Percentiles rank a stretch among this genome's conserved stretches.
Conservation (phyloP, 2,113 vertebrate genomes). For the Psammodynastes pulverulentus region DNA sequence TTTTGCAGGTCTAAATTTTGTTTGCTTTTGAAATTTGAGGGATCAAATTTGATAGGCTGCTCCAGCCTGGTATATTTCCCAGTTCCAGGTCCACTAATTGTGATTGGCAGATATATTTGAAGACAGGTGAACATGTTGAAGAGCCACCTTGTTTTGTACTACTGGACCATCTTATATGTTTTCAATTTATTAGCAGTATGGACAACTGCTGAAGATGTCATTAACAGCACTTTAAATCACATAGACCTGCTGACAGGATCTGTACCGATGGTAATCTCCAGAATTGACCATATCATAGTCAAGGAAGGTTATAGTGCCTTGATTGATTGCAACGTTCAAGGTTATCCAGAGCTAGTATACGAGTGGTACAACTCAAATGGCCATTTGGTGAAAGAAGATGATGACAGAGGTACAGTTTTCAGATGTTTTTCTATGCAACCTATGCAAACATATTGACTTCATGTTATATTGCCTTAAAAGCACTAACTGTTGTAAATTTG, state of each 20-base stretch:
- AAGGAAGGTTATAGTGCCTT: slow-evolving; percentile 89
- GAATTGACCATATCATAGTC: slow-evolving; percentile 85
- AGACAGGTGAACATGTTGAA: slow-evolving; percentile 63
- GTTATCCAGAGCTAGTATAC: slow-evolving; percentile 81
- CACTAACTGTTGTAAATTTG: neutral
- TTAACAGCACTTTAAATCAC: slow-evolving; percentile 69
- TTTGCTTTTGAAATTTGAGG: slow-evolving; percentile 43
- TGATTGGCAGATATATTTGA: slow-evolving; percentile 26
- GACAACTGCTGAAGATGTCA: slow-evolving; percentile 61
- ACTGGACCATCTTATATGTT: slow-evolving; percentile 67
- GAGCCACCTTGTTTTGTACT: slow-evolving; percentile 55
- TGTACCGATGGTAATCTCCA: slow-evolving; percentile 74
- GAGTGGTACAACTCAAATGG: slow-evolving; percentile 94
- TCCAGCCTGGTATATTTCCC: slow-evolving; percentile 38
- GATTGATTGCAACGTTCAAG: slow-evolving; percentile 90
- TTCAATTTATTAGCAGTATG: slow-evolving; percentile 66
- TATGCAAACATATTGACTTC: neutral
- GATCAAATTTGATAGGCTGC: slow-evolving; percentile 54
- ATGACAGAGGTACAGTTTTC: slow-evolving; percentile 62
- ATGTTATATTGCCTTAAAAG: neutral
- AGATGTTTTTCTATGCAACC: neutral
- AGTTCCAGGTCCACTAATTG: slow-evolving; percentile 32
- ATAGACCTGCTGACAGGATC: slow-evolving; percentile 65
- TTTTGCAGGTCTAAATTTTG: slow-evolving; percentile 59
- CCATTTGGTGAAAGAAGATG: slow-evolving; percentile 73